Evolutionary conservation across 2,113 vertebrate genomes (phyloP).

Genomic region (Cinclus cinclus): DNA sequence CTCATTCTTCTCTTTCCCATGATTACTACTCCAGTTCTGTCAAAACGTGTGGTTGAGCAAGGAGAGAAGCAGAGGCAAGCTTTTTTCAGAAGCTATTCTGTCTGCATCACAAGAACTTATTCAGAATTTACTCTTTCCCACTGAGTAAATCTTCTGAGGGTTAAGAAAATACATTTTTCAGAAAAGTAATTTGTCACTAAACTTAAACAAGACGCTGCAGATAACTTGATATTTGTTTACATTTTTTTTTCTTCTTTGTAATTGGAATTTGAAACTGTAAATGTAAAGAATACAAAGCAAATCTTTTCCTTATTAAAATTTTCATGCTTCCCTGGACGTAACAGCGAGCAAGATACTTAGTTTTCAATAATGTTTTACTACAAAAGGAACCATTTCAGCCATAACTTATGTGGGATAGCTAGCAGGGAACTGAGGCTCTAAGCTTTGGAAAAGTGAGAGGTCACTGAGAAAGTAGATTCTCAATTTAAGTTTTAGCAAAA

Average conservation of each 20-base stretch:
- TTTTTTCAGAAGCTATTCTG: not conserved
- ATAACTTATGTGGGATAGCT: not conserved
- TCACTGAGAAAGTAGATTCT: not conserved
- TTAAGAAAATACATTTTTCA: not conserved
- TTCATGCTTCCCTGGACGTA: conserved; percentile 64
- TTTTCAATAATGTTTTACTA: conserved; percentile 56
- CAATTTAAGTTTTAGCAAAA: not conserved
- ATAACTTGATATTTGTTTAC: conserved; percentile 54
- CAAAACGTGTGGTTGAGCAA: not conserved
- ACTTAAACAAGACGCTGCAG: conserved; percentile 19
- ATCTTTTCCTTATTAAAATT: conserved; percentile 63
- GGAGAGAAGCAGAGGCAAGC: not conserved
- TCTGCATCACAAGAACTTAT: not conserved
- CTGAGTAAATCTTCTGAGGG: not conserved
- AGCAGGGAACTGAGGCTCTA: not conserved
- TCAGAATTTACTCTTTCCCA: not conserved
- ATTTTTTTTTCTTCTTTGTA: conserved; percentile 38
- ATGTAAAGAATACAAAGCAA: conserved; percentile 59
- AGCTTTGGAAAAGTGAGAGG: not conserved
- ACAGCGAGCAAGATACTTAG: conserved; percentile 34
- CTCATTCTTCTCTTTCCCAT: not conserved
- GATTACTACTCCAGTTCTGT: not conserved
- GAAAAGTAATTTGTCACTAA: conserved; percentile 9
- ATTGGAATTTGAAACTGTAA: conserved; percentile 61
- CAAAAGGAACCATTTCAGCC: conserved; percentile 2